These are phyloP conservation scores for Eilema griseolum DNA, from an alignment of 2,888 invertebrate species.

Conservation along the genomic window DNA sequence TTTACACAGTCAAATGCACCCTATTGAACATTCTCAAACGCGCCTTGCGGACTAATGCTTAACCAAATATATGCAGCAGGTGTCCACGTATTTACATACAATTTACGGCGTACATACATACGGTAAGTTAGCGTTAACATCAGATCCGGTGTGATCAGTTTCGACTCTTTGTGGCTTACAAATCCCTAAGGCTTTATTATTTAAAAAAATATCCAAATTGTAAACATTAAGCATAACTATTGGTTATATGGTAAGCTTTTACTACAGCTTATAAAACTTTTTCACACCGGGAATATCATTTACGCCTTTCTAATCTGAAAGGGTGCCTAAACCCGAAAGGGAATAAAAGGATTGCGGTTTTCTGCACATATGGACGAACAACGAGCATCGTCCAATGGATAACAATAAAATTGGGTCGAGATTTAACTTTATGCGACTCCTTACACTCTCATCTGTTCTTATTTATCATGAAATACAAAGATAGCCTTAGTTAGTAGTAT, in stretches of 20 bases:
- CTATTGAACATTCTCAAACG: constrained; percentile 78
- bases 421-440: constrained; percentile 1
- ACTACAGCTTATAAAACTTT: neutral
- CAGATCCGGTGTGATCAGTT: constrained; percentile 72
- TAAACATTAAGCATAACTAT: neutral
- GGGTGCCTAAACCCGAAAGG: constrained; percentile 3
- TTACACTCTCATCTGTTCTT: neutral
- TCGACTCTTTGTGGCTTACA: constrained; percentile 39
- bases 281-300: neutral
- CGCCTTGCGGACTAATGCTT: constrained; percentile 67
- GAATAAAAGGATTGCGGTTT: constrained; percentile 4
- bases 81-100: constrained; percentile 85
- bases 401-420: neutral
- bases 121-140: constrained; percentile 74
- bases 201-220: neutral
- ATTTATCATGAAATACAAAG: constrained; percentile 4
- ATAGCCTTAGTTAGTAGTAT: neutral
- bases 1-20: constrained; percentile 81
- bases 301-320: constrained; percentile 4
- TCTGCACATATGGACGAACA: constrained; percentile 2
- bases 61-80: constrained; percentile 85
- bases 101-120: constrained; percentile 75
- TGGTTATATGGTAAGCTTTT: neutral
- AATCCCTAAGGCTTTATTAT: constrained; percentile 2
- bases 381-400: neutral